Base-by-base conservation (phyloP, 2,888 invertebrate genomes). In the Scotopteryx bipunctaria region DNA sequence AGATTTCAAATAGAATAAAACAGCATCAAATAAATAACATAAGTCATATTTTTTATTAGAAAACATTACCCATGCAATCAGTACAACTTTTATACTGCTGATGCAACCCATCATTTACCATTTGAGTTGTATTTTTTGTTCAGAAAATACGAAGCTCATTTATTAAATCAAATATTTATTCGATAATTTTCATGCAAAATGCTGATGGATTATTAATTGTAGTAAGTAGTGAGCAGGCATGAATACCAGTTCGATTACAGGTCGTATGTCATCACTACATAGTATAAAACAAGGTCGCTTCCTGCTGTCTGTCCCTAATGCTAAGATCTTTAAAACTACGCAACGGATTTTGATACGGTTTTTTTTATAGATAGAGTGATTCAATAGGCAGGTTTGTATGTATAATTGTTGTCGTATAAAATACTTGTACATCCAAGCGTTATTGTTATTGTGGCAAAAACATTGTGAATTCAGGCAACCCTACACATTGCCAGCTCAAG, bases 401-500 rank as follows among this genome's bases (percentile, higher is more conserved):
- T n/a, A n/a, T n/a, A n/a, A n/a, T n/a, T n/a, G n/a, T n/a, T 4
- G 0, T 11, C 3, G 9, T 3, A 1, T 8, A 5, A 27, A 27
- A 4, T 2, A 27, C 1, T 2, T 23, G 1, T 27, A 11, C 11
- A 27, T 27, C 3, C 2, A 9, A 11, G 9, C 9, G 8, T 11
- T 8, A 27, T 11, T 27, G 27, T 29, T 19, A 35, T 25, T 31
- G 14, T 32, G 15, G 43, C 29, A 33, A 9, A n/a, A 38, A 33
- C 47, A 53, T 54, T 54, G 44, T 19, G 48, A 21, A 54, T 54
- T 54, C 44, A 35, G 11, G 3, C 40, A 44, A 16, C 43, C 53
- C 31, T 32, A 57, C 56, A 43, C 51, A 61, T 54, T 58, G 54
- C 51, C 47, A 50, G 49, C 42, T 47, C 40, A 42, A 46, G 62